Conservation (phyloP, 1,140 invertebrate species). For the Steinernema feltiae region DNA sequence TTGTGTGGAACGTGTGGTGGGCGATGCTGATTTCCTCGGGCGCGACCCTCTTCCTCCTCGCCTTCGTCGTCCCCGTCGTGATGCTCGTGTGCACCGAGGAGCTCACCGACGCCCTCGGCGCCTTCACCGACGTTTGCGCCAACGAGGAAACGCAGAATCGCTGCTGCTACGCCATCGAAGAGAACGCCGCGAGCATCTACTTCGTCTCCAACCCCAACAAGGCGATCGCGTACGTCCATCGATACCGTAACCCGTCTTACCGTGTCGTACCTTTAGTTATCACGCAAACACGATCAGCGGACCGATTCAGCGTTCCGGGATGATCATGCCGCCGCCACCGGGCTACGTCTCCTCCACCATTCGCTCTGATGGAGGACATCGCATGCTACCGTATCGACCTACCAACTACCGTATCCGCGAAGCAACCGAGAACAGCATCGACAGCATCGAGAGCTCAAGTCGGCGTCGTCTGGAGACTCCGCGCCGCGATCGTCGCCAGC, state of each 20-base stretch:
- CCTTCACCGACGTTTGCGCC: not conserved
- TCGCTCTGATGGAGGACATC: not conserved
- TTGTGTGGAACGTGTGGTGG: conserved; percentile 10
- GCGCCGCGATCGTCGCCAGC: not conserved
- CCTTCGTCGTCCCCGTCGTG: not conserved
- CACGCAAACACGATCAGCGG: not conserved
- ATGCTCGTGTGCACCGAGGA: conserved; percentile 1
- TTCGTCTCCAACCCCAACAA: conserved; percentile 10
- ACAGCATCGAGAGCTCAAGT: not conserved
- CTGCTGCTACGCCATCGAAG: conserved; percentile 9
- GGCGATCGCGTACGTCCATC: not conserved
- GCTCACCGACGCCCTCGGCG: not conserved
- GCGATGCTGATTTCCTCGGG: not conserved
- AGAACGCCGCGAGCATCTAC: conserved; percentile 10
- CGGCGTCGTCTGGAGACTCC: not conserved
- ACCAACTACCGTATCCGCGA: conserved; percentile 2
- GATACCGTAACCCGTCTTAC: not conserved
- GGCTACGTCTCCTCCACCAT: conserved; percentile 5
- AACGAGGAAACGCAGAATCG: not conserved
- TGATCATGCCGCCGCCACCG: not conserved
- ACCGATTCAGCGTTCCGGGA: not conserved
- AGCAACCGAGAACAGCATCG: conserved; percentile 7
- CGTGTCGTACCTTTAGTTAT: not conserved
- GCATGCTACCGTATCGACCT: not conserved
- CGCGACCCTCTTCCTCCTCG: not conserved